Percentiles rank a stretch among this genome's conserved stretches.
Evolutionary conservation across 1,140 invertebrate species (phyloP).

Genomic region (Bradynema listronoti): DNA sequence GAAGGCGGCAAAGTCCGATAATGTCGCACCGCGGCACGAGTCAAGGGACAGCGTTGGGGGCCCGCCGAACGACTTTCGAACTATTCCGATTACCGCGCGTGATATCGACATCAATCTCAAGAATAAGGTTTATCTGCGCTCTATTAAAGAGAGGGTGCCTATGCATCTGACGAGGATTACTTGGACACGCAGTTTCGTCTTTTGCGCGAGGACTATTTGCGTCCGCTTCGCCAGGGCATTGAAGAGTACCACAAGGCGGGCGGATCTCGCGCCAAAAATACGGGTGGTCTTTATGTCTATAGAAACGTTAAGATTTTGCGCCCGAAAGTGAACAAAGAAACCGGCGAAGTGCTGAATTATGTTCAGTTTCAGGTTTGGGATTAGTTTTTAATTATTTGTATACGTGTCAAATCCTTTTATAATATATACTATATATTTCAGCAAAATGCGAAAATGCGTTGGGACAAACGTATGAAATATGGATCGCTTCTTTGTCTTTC

Average conservation of each 20-base stretch:
- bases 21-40: neutral
- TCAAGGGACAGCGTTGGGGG: neutral
- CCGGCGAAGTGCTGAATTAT: neutral
- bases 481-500: constrained; percentile 71
- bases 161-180: constrained; percentile 67
- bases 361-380: neutral
- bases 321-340: neutral
- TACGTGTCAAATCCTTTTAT: too few species aligned
- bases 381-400: too few species aligned
- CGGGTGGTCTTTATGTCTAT: neutral
- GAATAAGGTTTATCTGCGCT: neutral
- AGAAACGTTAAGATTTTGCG: neutral
- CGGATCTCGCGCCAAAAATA: neutral
- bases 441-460: constrained; percentile 58
- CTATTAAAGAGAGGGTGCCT: constrained; percentile 50
- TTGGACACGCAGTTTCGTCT: constrained; percentile 71
- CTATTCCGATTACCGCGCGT: neutral
- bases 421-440: neutral
- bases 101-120: neutral
- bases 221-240: constrained; percentile 59
- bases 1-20: neutral
- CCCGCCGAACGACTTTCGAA: neutral
- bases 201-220: constrained; percentile 67
- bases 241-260: constrained; percentile 35
- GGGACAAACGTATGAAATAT: constrained; percentile 65